Percentiles rank a stretch among this genome's conserved stretches.
phyloP scores from a whole-genome alignment of 2,888 invertebrate genomes.

The Diarsia rubi region DNA sequence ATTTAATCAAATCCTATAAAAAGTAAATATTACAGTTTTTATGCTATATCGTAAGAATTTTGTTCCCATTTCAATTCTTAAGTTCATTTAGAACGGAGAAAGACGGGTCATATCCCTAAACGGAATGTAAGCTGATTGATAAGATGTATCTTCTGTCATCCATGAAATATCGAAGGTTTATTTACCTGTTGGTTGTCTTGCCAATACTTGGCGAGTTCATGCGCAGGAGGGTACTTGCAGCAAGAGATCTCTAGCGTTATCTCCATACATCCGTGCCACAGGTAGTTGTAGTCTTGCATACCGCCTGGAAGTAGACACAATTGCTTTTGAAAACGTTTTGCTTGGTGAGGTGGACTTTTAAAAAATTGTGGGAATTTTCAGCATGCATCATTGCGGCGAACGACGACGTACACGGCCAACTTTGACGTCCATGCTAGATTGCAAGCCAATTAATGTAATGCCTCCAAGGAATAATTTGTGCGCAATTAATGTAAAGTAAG shows the following conservation, averaged over 20 bases:
- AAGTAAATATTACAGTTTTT: background rate
- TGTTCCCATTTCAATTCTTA: background rate
- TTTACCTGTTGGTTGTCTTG: slow-evolving; percentile 95
- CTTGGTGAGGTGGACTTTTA: background rate
- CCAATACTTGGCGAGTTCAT: slow-evolving; percentile 96
- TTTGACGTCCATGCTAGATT: background rate
- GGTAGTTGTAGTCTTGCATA: slow-evolving; percentile 98
- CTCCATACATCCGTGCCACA: slow-evolving; percentile 98
- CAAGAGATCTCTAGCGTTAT: slow-evolving; percentile 98
- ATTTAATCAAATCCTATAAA: slow-evolving; percentile 8
- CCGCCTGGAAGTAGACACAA: slow-evolving; percentile 90
- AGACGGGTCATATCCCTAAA: background rate
- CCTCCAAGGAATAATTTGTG: slow-evolving; percentile 2
- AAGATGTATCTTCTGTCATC: background rate
- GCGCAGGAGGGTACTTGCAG: slow-evolving; percentile 97
- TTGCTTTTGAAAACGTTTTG: background rate
- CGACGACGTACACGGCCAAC: background rate
- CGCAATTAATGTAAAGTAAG: background rate
- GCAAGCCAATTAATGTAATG: slow-evolving; percentile 10
- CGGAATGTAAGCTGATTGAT: background rate
- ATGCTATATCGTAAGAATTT: no score
- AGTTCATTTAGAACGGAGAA: background rate
- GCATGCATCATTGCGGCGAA: background rate
- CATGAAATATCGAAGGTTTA: background rate
- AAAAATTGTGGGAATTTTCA: background rate